Evolutionary conservation across 2,888 invertebrate species (phyloP), one percentile per base, ranked within the genome.

Genomic region (Aporophyla lueneburgensis): DNA sequence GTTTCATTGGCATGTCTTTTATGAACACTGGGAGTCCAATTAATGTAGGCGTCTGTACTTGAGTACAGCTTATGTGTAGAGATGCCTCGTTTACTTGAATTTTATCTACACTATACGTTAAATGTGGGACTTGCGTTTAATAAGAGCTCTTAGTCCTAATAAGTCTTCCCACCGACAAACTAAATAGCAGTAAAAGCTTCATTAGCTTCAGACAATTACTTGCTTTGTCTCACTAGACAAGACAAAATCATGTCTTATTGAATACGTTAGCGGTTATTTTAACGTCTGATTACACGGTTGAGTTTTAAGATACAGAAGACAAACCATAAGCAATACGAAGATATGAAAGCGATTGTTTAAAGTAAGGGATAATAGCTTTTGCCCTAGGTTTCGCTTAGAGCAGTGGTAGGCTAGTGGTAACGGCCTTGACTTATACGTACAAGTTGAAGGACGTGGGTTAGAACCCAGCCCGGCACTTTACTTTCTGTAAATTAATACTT

Each of bases 231-330:
- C 33, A 33, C 33, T 33, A 46, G 53, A 74, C 49, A 56, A 58
- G 1, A 1, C 10, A 43, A 40, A 1, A 7, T 49, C 65, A 49
- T 65, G 53, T 71, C 58, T 33, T 24, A 58, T 16, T 46, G 61
- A 49, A 78, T 53, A 58, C 63, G n/a, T 70, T 16, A 77, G 46
- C 33, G 21, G 6, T 58, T 46, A 71, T 58, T 51, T 33, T 24
- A 27, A 24, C 14, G 3, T 51, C 2, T 40, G n/a, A n/a, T n/a
- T n/a, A n/a, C n/a, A 58, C 33, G 3, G 33, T 33, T 33, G 33
- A 33, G 33, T 33, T 33, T 33, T 33, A 2, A 33, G 33, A 33
- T 33, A 33, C 33, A 33, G 33, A 33, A 33, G 3, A 1, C 33
- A 33, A 33, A 33, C 33, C 33, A 33, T 33, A 33, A 33, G 33